Conservation (phyloP, 64 coral and sea anemone genomes). For the Catalaphyllia jardinei region DNA sequence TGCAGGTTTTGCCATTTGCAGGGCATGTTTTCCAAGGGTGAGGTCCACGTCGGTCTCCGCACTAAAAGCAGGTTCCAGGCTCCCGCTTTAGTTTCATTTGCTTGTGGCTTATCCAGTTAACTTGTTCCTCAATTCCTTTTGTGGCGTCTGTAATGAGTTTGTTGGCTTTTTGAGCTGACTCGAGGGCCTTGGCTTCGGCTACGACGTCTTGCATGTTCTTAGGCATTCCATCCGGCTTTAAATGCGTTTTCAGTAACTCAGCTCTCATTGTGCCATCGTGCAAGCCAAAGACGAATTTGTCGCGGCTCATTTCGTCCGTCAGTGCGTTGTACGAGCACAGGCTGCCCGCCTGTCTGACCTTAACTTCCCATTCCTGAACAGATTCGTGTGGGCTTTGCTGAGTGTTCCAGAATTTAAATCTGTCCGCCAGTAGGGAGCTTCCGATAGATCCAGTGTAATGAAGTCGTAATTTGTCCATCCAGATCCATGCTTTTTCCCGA, state of each 20-base stretch:
- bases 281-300: slow-evolving; percentile 60
- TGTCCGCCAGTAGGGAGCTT: slow-evolving; percentile 15
- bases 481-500: slow-evolving; percentile 18
- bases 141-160: slow-evolving; percentile 40
- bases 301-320: neutral
- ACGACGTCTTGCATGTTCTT: slow-evolving; percentile 36
- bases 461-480: slow-evolving; percentile 21
- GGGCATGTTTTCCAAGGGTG: too few relatives aligned
- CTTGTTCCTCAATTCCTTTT: too few relatives aligned
- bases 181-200: slow-evolving; percentile 22
- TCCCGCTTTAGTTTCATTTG: too few relatives aligned
- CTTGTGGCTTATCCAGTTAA: too few relatives aligned
- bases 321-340: slow-evolving; percentile 9
- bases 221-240: slow-evolving; percentile 18
- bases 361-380: slow-evolving; percentile 47
- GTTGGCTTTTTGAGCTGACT: slow-evolving; percentile 25
- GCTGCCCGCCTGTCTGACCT: neutral
- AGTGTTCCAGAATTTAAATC: slow-evolving; percentile 55
- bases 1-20: too few relatives aligned
- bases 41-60: too few relatives aligned
- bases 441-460: slow-evolving; percentile 18
- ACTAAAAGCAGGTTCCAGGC: too few relatives aligned
- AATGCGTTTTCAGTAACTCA: slow-evolving; percentile 54
- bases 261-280: slow-evolving; percentile 3
- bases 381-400: neutral